These are phyloP conservation scores for Phataginus tetradactyla DNA, from an alignment of 2,797 vertebrate species.

Conservation along the genomic window DNA sequence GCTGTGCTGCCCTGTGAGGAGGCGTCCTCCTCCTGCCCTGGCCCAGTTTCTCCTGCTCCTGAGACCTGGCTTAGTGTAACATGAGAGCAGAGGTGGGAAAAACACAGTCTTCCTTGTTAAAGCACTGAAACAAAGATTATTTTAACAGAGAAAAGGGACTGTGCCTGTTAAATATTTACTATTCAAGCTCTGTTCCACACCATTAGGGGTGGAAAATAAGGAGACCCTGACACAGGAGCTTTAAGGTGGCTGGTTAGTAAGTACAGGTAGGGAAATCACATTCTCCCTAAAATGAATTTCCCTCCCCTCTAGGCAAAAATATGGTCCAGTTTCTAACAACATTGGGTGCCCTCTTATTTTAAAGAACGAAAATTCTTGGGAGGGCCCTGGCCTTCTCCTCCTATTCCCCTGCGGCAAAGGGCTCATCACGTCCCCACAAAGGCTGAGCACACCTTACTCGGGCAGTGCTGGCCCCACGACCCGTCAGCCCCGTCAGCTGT, in stretches of 20 bases:
- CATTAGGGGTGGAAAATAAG: background rate
- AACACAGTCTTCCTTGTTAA: background rate
- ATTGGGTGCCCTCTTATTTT: background rate
- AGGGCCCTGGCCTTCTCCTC: too few species aligned
- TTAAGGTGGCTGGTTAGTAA: background rate
- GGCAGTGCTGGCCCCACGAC: background rate
- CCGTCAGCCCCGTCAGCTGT: background rate
- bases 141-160: constrained; percentile 20
- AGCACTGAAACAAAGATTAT: constrained; percentile 14
- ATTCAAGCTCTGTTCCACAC: background rate
- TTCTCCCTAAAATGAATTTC: background rate
- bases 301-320: background rate
- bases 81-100: background rate
- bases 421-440: background rate
- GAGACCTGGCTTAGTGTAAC: background rate
- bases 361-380: background rate
- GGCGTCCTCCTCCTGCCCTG: background rate
- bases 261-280: background rate
- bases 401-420: background rate
- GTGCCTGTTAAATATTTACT: constrained; percentile 36
- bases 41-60: background rate
- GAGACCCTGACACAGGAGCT: background rate
- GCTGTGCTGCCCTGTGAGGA: rapidly evolving
- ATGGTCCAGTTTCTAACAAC: background rate
- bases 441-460: rapidly evolving